Base-by-base conservation (phyloP, 2,888 invertebrate species). In the Leptinotarsa juncta region DNA sequence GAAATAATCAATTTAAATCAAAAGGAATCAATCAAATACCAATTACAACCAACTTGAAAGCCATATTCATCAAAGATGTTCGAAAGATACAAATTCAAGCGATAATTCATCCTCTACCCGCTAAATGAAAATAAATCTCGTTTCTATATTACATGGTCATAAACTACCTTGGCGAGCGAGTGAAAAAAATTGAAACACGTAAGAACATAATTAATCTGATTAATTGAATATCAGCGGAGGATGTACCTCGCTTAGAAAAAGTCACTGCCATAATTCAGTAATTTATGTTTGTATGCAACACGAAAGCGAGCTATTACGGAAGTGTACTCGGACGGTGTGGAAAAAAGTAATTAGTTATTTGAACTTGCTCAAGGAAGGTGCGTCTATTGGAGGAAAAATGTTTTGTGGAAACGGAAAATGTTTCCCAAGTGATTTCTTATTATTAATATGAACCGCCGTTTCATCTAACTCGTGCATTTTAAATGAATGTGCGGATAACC, bases 181-280 rank as follows among this genome's bases (percentile, higher is more conserved):
- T 49, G 67, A 49, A 67, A 67, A 51, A 50, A 50, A 50, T 20
- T 26, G 67, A 23, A 50, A 51, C 67, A 67, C 67, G 67, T 67
- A 67, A 68, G 51, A 68, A 50, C 53, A 68, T 68, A 68, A 68
- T 68, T 55, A 51, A 68, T 55, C 68, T 68, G 68, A 68, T 68
- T 68, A 68, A 68, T 68, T 68, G 68, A 53, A 68, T 55, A 53
- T 68, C 53, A 53, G 55, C 68, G 55, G 55, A 66, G 71, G 74
- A 67, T 67, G 71, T 71, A 62, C 51, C 18, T 20, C 20, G 67
- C 65, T 70, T 60, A 23, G 42, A 62, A 62, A 62, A 62, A 26
- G 12, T 26, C 32, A 7, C 26, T 18, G 62, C 62, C 62, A 42
- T 62, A 62, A 32, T 62, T 32, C 32, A 42, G 62, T 62, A 42